Evolutionary conservation across 1,140 invertebrate species (phyloP).

Genomic region (Drosophila arizonae): DNA sequence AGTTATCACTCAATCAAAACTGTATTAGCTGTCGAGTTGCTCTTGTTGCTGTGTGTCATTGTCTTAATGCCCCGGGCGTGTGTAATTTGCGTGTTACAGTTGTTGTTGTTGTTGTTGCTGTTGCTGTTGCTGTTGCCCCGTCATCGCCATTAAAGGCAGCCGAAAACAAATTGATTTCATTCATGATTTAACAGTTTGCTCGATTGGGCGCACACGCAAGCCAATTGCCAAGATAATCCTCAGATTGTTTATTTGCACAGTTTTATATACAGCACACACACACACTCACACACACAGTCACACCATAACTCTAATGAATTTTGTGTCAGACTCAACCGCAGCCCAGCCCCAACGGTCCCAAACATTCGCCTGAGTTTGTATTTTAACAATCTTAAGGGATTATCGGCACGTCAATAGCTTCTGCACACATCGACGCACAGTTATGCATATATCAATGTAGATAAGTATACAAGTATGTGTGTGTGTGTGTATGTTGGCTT

Average conservation of each 20-base stretch:
- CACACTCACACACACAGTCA: background rate
- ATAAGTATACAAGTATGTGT: background rate
- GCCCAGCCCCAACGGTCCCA: background rate
- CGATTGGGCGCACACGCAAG: conserved; percentile 56
- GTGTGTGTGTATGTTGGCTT: background rate
- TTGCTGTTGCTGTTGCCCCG: conserved; percentile 4
- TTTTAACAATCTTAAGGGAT: conserved; percentile 65
- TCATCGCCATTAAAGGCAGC: conserved; percentile 37
- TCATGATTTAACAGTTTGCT: conserved; percentile 70
- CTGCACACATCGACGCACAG: conserved; percentile 24
- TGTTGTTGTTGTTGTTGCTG: background rate
- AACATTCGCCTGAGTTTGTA: conserved; percentile 15
- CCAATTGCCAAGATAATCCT: conserved; percentile 48
- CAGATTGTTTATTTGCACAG: conserved; percentile 48
- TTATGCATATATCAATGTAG: conserved; percentile 5
- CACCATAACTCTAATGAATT: conserved; percentile 38
- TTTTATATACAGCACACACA: conserved; percentile 27
- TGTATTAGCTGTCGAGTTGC: conserved; percentile 32
- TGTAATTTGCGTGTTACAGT: conserved; percentile 35
- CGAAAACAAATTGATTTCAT: conserved; percentile 66
- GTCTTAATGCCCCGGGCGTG: conserved; percentile 46
- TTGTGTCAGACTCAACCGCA: conserved; percentile 40
- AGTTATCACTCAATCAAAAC: conserved; percentile 75
- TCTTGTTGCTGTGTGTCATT: conserved; percentile 53
- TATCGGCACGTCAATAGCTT: conserved; percentile 50